A percentile compares a stretch with the other conserved stretches of the same genome.
These are phyloP conservation scores for Heliconius erato DNA, from an alignment of 2,888 invertebrate species.

Conservation along the genomic window DNA sequence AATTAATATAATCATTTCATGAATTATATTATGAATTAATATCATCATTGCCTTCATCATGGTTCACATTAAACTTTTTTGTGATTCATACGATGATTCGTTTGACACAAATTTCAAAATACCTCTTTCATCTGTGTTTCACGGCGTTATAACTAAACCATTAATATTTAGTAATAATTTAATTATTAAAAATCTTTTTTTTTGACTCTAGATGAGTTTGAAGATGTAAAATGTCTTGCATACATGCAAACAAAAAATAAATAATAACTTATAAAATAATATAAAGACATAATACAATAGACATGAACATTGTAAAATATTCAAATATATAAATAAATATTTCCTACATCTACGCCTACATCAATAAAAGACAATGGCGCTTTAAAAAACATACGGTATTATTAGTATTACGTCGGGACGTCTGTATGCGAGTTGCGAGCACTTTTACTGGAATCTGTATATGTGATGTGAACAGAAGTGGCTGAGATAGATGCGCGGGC, in stretches of 20 bases:
- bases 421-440: slow-evolving; percentile 74
- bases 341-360: background rate
- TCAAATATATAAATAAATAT: background rate
- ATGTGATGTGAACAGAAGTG: slow-evolving; percentile 59
- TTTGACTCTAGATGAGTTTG: background rate
- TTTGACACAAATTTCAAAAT: slow-evolving; percentile 58
- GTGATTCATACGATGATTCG: slow-evolving; percentile 60
- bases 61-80: slow-evolving; percentile 36
- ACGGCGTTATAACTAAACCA: background rate
- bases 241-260: background rate
- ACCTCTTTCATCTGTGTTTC: background rate
- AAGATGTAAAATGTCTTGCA: background rate
- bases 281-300: background rate
- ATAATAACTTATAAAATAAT: background rate
- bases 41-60: background rate
- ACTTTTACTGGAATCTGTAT: slow-evolving; percentile 82
- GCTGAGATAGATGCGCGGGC: slow-evolving; percentile 68
- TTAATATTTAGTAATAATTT: background rate
- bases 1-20: background rate
- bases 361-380: slow-evolving; percentile 51
- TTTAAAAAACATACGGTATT: slow-evolving; percentile 57
- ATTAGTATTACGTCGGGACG: slow-evolving; percentile 61
- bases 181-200: background rate
- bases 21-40: background rate
- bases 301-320: background rate